A percentile compares a stretch with the other conserved stretches of the same genome.
Evolutionary conservation across 2,888 invertebrate genomes (phyloP).

Genomic region (Eupithecia pulchellata): DNA sequence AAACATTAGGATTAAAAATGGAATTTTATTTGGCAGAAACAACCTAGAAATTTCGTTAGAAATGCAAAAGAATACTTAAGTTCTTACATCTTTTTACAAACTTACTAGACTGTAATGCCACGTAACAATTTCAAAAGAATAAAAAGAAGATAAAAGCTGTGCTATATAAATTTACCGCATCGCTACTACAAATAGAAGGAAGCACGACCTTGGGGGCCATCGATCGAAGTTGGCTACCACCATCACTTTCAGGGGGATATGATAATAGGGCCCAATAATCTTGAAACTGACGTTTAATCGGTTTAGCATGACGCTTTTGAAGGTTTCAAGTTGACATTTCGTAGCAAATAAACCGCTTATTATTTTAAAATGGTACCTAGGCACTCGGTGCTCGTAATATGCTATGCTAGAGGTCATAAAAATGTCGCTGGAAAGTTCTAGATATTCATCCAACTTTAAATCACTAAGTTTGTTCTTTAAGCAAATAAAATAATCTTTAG

Average conservation of each 20-base stretch:
- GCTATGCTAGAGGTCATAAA: too few relatives aligned
- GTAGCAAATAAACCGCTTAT: background rate
- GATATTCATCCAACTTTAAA: background rate
- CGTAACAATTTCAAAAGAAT: background rate
- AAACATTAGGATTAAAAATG: background rate
- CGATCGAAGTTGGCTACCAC: conserved; percentile 5
- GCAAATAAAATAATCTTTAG: too few relatives aligned
- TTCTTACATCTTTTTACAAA: background rate
- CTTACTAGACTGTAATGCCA: background rate
- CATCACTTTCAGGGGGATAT: conserved; percentile 17
- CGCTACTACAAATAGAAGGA: background rate
- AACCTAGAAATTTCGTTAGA: background rate
- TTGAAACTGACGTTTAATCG: conserved; percentile 23
- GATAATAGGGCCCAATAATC: conserved; percentile 29
- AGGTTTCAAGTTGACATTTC: conserved; percentile 9
- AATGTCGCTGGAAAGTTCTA: too few relatives aligned
- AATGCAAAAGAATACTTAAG: background rate
- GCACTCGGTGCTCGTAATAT: background rate
- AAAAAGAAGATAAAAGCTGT: background rate
- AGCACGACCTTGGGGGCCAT: conserved; percentile 4
- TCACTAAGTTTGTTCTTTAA: too few relatives aligned
- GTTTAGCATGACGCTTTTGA: conserved; percentile 4
- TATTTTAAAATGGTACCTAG: background rate
- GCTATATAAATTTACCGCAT: background rate
- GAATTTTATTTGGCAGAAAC: background rate